A percentile compares a stretch with the other conserved stretches of the same genome.
phyloP scores from a whole-genome alignment of 2,113 vertebrate genomes.

The Oceanites oceanicus region DNA sequence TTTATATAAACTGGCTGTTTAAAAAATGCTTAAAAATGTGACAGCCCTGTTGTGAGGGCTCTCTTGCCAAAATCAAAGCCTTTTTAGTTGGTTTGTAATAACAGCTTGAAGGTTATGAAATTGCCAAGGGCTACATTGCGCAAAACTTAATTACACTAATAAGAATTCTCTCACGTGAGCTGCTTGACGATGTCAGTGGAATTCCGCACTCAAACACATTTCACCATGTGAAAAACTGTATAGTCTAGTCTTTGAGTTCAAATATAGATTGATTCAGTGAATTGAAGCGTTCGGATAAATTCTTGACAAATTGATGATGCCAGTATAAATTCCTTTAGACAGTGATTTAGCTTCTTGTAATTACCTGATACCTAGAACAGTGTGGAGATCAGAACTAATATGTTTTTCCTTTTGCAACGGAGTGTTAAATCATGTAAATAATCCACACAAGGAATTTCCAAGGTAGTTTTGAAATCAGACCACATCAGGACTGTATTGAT shows the following conservation, averaged over 20 bases:
- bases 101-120: slow-evolving; percentile 26
- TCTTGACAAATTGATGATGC: not conserved
- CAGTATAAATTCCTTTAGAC: not conserved
- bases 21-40: slow-evolving; percentile 25
- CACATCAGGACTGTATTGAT: not conserved
- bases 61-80: slow-evolving; percentile 29
- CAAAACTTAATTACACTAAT: not conserved
- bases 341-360: not conserved
- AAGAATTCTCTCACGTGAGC: not conserved
- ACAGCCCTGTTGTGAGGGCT: not conserved
- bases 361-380: not conserved
- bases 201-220: not conserved
- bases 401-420: not conserved
- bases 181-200: not conserved
- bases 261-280: not conserved
- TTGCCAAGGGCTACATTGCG: not conserved
- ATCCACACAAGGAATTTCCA: not conserved
- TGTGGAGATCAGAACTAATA: not conserved
- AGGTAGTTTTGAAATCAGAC: not conserved
- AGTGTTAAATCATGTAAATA: not conserved
- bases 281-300: not conserved
- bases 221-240: not conserved
- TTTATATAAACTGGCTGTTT: slow-evolving; percentile 25
- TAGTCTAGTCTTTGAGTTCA: not conserved
- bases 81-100: slow-evolving; percentile 35